A percentile compares a stretch with the other conserved stretches of the same genome.
These are phyloP conservation scores for Cryptoprocta ferox DNA, from an alignment of 2,797 vertebrate genomes.

Conservation along the genomic window DNA sequence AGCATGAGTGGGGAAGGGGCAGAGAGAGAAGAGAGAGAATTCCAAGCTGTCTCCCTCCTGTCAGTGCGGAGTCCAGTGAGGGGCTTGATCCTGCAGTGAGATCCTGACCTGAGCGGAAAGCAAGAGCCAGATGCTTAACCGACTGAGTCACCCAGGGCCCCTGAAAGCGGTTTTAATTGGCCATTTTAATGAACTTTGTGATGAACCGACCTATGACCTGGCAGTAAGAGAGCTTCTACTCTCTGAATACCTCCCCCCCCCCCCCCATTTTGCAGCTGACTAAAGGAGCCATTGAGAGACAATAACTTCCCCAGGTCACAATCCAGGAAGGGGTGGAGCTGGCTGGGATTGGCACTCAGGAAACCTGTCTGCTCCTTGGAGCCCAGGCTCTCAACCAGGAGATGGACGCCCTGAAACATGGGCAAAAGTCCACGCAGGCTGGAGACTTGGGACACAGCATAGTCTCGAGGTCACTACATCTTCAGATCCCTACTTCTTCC, in stretches of 20 bases:
- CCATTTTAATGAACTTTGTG: background rate
- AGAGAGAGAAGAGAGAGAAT: too few species aligned
- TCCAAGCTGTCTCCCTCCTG: too few species aligned
- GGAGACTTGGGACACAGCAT: background rate
- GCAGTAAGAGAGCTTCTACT: background rate
- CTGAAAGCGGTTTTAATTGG: background rate
- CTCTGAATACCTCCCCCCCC: too few species aligned
- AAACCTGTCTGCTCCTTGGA: background rate
- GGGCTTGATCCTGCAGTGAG: too few species aligned
- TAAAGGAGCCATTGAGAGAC: background rate
- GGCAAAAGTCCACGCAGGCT: background rate
- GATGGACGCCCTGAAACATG: background rate
- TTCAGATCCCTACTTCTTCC: background rate
- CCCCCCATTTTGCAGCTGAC: background rate
- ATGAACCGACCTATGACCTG: background rate
- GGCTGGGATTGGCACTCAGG: background rate
- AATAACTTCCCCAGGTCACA: background rate
- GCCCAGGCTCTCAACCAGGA: background rate
- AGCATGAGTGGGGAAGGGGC: too few species aligned
- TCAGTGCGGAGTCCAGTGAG: too few species aligned
- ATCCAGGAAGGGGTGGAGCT: background rate
- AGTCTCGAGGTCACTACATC: background rate
- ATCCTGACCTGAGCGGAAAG: too few species aligned
- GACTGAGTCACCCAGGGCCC: background rate
- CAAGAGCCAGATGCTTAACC: background rate